Evolutionary conservation across 2,113 vertebrate species (phyloP), one percentile per base, ranked within the genome.

Genomic region (Nothoprocta pentlandii): DNA sequence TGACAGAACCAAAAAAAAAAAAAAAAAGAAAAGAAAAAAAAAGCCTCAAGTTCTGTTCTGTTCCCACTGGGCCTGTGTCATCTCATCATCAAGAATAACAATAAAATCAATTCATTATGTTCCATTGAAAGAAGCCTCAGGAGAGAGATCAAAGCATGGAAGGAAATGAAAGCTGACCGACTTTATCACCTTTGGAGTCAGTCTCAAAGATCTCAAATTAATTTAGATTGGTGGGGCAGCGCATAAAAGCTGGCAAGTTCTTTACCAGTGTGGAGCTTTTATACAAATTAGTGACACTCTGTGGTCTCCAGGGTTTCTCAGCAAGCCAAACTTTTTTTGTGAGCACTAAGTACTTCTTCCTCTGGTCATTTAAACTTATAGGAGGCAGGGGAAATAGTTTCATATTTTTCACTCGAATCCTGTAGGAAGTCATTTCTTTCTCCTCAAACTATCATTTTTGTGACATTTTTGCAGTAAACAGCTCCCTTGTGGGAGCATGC

Each of bases 181-280:
- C 78, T 95, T 93, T 94, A 93, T 96, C 95, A 96, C 92, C 95
- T 95, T 85, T 96, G 95, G 95, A 96, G 78, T 63, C 75, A 66
- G 77, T 89, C 94, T 92, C 89, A 91, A 95, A 95, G 63, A 93
- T 93, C 87, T 94, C 95, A 91, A 87, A 94, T 95, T 89, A 89
- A 93, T 96, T 94, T 89, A 94, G 92, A 94, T 87, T 85, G 75
- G 89, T 94, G 94, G 89, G 80, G 89, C 89, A 94, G 81, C 9
- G 49, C 46, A 82, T 58, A 82, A 93, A 91, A 93, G 6, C 81
- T 93, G 84, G 80, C 81, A 91, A 91, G 63, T 34, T 58, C 58
- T 77, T 85, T 80, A 63, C 70, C 21, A 51, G 49, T 12, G 36
- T 59, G 58, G 39, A 94, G 49, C 58, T 16, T 71, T 42, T 90